Evolutionary conservation across 2,888 invertebrate genomes (phyloP), one percentile per base, ranked within the genome.

Genomic region (Rhopalosiphum nymphaeae): DNA sequence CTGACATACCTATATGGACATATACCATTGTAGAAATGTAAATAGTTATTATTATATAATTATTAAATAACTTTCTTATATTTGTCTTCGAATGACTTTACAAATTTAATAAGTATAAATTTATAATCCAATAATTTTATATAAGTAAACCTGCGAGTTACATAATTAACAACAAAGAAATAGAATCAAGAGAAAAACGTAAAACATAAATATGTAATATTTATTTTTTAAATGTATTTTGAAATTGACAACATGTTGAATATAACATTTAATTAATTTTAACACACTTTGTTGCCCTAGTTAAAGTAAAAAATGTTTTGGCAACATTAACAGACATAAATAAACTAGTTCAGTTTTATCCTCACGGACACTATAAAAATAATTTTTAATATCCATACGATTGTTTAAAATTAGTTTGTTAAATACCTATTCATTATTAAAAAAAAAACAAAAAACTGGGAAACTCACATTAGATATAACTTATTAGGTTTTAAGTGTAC

Each of bases 241-340:
- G 29, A 25, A 36, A 92, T 87, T 67, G 61, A 87, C 2, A 49
- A 91, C 16, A 87, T 13, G 44, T 78, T 3, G 36, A 29, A 53
- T 78, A 78, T 21, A 78, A 78, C 36, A 78, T 36, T 36, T 21
- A 78, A 78, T 78, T 78, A 78, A 78, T 78, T 78, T 78, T 36
- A 78, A 78, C 88, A 89, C 53, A 92, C 56, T 56, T 67, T 53
- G 67, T n/a, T 89, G 92, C 56, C 92, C 92, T 88, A 92, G 67
- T 92, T 92, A 78, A 67, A 53, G 36, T 88, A 78, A 53, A 89
- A 49, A 88, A 89, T 25, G n/a, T 56, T 92, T 92, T 92, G 92
- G 92, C 92, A 92, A 89, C 92, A 88, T 92, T 92, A 25, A 88
- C 42, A 56, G 88, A 92, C 92, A 56, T 88, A 92, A 92, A 92